A percentile compares a stretch with the other conserved stretches of the same genome.
Evolutionary conservation across 2,888 invertebrate genomes (phyloP).

Genomic region (Stenchaetothrips biformis): DNA sequence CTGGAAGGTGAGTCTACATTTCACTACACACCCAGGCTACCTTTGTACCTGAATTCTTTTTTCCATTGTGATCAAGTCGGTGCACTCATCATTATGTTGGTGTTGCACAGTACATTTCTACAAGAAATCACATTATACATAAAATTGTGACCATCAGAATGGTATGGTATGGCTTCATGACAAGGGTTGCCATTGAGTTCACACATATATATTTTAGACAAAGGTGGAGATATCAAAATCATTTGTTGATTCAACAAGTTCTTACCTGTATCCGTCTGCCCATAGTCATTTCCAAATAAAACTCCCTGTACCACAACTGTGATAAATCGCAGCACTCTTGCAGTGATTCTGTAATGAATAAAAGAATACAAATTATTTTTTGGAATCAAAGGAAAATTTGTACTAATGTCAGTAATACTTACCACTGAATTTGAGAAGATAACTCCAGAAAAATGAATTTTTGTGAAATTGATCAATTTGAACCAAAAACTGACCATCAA

Average conservation of each 20-base stretch:
- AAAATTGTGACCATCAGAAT: neutral
- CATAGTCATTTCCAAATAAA: slow-evolving; percentile 99
- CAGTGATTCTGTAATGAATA: slow-evolving; percentile 65
- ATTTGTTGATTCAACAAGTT: slow-evolving; percentile 29
- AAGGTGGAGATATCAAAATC: neutral
- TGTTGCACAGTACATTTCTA: slow-evolving; percentile 87
- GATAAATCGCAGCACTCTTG: slow-evolving; percentile 95
- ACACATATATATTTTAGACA: neutral
- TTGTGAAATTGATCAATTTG: slow-evolving; percentile 96
- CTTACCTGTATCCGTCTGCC: slow-evolving; percentile 89
- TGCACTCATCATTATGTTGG: slow-evolving; percentile 90
- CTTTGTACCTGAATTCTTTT: slow-evolving; percentile 68
- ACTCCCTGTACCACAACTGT: slow-evolving; percentile 97
- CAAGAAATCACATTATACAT: slow-evolving; percentile 40
- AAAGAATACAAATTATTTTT: slow-evolving; percentile 30
- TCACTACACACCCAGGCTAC: slow-evolving; percentile 30
- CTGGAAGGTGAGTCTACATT: too few species aligned
- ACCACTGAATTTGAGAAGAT: slow-evolving; percentile 88
- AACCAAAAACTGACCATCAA: slow-evolving; percentile 87
- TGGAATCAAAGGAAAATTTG: slow-evolving; percentile 16
- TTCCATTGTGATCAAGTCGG: slow-evolving; percentile 89
- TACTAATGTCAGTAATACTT: slow-evolving; percentile 39
- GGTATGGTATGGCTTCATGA: neutral
- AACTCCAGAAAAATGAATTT: slow-evolving; percentile 94
- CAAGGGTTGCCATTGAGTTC: neutral